Base-by-base conservation (phyloP, 64 coral and sea anemone genomes). In the Porites australiensis region DNA sequence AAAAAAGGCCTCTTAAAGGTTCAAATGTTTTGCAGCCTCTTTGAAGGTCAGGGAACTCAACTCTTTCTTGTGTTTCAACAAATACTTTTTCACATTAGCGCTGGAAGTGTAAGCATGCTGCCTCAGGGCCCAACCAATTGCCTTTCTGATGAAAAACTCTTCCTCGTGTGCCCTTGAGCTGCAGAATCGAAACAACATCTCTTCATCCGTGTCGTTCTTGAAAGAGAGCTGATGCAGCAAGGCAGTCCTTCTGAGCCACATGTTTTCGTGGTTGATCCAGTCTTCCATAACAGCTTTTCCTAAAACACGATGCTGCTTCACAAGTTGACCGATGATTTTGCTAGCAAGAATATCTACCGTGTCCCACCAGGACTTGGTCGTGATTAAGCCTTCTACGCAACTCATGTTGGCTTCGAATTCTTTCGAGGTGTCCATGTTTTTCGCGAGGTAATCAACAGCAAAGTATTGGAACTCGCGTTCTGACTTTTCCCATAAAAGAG, bases 81-180 rank as follows among this genome's bases (percentile, higher is more conserved):
- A 71, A 88, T 91, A 99, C 27, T 82, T 88, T 59, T 94, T 96
- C 8, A 96, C 98, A 12, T 55, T 88, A 48, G 76, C 50, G n/a
- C 57, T 37, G 13, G 88, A 81, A 13, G 77, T 91, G 51, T 16
- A 37, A 69, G 98, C 92, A 84, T 96, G 93, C 22, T 93, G 85
- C 23, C 98, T 86, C 46, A 99, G 55, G 4, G 98, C 94, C 98
- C 98, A 99, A 27, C 94, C 98, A 52, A 96, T 96, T 4, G 98
- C 91, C 88, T 99, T 99, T 43, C 93, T 62, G 74, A 96, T 99
- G 66, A 99, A 99, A 73, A 99, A 99, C 85, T 99, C 98, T 85
- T 99, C 74, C n/a, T 99, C 98, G 2, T 91, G 58, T 67, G 91
- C 91, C 70, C 91, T 94, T 54, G 71, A 53, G 85, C 50, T 16